phyloP scores from a whole-genome alignment of 2,888 invertebrate genomes.

The Vesta saturnalis region DNA sequence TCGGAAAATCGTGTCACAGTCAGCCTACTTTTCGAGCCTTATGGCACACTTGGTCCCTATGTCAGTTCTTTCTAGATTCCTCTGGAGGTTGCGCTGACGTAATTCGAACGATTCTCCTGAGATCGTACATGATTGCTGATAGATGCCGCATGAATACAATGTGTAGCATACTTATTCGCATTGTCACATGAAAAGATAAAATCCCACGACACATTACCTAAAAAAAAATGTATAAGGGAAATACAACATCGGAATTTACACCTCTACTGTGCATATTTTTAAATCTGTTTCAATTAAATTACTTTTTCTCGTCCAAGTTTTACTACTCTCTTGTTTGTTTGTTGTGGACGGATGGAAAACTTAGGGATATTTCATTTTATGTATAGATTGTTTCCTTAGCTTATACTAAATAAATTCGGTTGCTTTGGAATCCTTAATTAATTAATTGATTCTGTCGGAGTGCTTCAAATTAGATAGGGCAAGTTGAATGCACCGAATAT shows the following conservation, averaged over 20 bases:
- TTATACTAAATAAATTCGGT: constrained; percentile 43
- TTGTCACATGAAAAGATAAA: constrained; percentile 54
- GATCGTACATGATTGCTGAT: constrained; percentile 60
- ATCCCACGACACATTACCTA: constrained; percentile 28
- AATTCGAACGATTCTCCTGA: constrained; percentile 58
- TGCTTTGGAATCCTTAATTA: constrained; percentile 45
- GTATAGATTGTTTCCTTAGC: constrained; percentile 42
- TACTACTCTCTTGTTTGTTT: constrained; percentile 35
- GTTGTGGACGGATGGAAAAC: constrained; percentile 30
- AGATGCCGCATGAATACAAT: constrained; percentile 60
- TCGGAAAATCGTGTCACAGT: constrained; percentile 51
- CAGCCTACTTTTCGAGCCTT: constrained; percentile 50
- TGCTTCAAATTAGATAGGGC: constrained; percentile 36
- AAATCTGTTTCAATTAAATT: constrained; percentile 7
- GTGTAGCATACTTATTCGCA: constrained; percentile 55
- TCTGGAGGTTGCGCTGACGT: constrained; percentile 57
- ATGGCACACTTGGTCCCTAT: constrained; percentile 53
- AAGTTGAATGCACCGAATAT: background rate
- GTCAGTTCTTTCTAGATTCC: constrained; percentile 43
- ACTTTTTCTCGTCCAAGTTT: background rate
- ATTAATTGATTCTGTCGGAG: constrained; percentile 42
- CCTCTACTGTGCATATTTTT: background rate
- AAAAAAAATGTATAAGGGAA: too few species aligned
- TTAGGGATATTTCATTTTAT: constrained; percentile 31
- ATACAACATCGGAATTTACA: background rate